phyloP scores from a whole-genome alignment of 2,797 vertebrate species.

The Threskiornis aethiopicus region DNA sequence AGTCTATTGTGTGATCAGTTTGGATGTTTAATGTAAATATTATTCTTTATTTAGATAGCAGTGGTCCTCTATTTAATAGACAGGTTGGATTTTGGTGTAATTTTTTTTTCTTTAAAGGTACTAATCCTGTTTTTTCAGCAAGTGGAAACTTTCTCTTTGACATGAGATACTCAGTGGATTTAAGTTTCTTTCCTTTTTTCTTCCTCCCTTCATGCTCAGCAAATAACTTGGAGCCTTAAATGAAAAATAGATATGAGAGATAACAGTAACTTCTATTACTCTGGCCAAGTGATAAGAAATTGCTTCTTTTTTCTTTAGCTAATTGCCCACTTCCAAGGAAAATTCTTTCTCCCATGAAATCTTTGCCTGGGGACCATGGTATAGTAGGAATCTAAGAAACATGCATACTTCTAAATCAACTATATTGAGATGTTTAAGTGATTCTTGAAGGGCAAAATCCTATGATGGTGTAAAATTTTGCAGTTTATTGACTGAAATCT shows the following conservation, averaged over 20 bases:
- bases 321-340: constrained; percentile 27
- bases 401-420: not conserved
- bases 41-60: not conserved
- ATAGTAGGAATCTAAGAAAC: not conserved
- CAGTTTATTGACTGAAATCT: not conserved
- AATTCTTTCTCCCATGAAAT: not conserved
- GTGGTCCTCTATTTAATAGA: not conserved
- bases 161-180: not conserved
- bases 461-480: not conserved
- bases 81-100: not conserved
- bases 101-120: not conserved
- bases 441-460: not conserved
- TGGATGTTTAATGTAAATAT: not conserved
- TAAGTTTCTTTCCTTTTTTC: not conserved
- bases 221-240: constrained; percentile 28
- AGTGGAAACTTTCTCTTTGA: not conserved
- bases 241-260: constrained; percentile 26
- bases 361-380: not conserved
- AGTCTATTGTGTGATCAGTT: not conserved
- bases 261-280: not conserved
- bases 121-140: not conserved
- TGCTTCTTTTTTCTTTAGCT: not conserved
- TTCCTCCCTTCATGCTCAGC: not conserved
- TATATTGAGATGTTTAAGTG: not conserved
- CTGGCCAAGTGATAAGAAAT: not conserved